Conservation (phyloP, 2,888 invertebrate species). For the Lissocephala sabroskyi region DNA sequence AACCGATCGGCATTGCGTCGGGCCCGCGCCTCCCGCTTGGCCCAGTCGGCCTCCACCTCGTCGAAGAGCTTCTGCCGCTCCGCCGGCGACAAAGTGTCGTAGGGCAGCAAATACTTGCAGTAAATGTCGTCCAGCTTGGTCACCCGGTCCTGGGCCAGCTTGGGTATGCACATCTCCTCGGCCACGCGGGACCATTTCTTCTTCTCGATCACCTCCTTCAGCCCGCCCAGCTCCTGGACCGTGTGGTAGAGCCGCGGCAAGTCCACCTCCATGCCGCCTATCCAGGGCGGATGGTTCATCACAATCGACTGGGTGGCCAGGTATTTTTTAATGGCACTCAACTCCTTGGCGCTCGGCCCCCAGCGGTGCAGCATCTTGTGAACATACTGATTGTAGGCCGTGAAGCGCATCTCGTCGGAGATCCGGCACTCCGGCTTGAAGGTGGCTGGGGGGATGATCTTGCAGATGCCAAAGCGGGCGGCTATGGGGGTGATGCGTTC, state of each 20-base stretch:
- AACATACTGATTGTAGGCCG: conserved; percentile 91
- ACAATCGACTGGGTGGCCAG: conserved; percentile 83
- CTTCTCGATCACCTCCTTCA: conserved; percentile 89
- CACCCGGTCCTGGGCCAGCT: conserved; percentile 83
- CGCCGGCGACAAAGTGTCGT: conserved; percentile 85
- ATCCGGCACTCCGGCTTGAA: conserved; percentile 88
- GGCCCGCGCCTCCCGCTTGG: conserved; percentile 76
- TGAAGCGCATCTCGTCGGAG: conserved; percentile 88
- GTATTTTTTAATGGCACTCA: conserved; percentile 88
- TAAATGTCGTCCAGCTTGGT: conserved; percentile 91
- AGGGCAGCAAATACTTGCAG: conserved; percentile 91
- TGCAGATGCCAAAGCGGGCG: conserved; percentile 88
- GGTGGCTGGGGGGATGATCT: conserved; percentile 86
- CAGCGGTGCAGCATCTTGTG: conserved; percentile 89
- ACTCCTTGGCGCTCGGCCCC: conserved; percentile 89
- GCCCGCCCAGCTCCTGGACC: conserved; percentile 88
- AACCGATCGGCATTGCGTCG: conserved; percentile 73
- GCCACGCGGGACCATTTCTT: conserved; percentile 92
- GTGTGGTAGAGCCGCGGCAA: conserved; percentile 87
- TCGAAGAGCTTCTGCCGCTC: conserved; percentile 83
- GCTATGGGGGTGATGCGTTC: conserved; percentile 84
- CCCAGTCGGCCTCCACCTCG: conserved; percentile 84
- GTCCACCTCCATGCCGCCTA: conserved; percentile 93
- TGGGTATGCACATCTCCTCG: conserved; percentile 89
- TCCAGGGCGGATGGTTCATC: conserved; percentile 84